Percentiles rank a stretch among this genome's conserved stretches.
Conservation (phyloP, 1,140 invertebrate species). For the Bombus difficillimus region DNA sequence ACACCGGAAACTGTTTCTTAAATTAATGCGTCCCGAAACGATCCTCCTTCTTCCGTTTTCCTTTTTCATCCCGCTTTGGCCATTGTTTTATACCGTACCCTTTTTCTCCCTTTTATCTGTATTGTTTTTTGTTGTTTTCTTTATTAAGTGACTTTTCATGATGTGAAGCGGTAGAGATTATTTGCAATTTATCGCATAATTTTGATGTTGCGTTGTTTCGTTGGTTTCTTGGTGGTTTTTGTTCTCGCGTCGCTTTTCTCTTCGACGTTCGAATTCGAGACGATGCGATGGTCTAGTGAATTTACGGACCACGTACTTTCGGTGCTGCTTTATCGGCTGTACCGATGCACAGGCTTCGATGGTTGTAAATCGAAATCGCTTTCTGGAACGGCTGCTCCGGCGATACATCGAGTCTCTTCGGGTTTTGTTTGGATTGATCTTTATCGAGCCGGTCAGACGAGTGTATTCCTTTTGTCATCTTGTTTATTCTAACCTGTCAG, state of each 20-base stretch:
- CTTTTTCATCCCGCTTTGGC: not conserved
- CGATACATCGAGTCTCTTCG: slow-evolving; percentile 2
- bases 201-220: not conserved
- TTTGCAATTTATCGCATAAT: too few relatives aligned
- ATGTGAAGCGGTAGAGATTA: too few relatives aligned
- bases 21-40: slow-evolving; percentile 72
- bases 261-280: slow-evolving; percentile 13
- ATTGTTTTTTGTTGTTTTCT: not conserved
- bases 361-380: slow-evolving; percentile 33
- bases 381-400: slow-evolving; percentile 13
- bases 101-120: not conserved
- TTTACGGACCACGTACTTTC: slow-evolving; percentile 25
- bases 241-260: not conserved
- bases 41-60: not conserved
- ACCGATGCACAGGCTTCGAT: slow-evolving; percentile 1
- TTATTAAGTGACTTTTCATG: too few relatives aligned
- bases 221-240: not conserved
- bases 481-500: not conserved
- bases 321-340: slow-evolving; percentile 21
- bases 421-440: slow-evolving; percentile 26
- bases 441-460: not conserved
- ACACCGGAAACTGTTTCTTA: slow-evolving; percentile 72
- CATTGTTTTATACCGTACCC: not conserved
- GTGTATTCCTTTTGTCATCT: not conserved
- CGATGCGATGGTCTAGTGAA: slow-evolving; percentile 27